Conservation (phyloP, 2,797 vertebrate species). For the Syncerus caffer region DNA sequence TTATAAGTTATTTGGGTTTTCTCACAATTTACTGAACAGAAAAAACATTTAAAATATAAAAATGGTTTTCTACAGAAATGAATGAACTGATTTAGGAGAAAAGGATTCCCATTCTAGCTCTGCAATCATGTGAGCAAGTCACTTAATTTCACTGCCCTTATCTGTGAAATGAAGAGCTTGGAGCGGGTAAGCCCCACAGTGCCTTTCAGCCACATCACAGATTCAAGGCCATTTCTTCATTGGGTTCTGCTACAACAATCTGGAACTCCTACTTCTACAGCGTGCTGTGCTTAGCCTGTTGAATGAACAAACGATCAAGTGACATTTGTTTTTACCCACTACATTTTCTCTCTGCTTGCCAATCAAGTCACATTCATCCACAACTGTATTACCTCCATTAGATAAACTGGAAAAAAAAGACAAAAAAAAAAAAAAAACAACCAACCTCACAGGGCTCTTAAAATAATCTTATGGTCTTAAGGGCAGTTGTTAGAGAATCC, state of each 20-base stretch:
- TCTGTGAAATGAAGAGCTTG: background rate
- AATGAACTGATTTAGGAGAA: background rate
- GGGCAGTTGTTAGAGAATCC: constrained; percentile 71
- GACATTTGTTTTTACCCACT: constrained; percentile 50
- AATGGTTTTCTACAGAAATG: background rate
- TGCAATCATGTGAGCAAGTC: background rate
- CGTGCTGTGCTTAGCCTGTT: background rate
- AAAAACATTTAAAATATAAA: background rate
- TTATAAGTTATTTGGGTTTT: constrained; percentile 8
- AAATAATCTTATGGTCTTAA: constrained; percentile 66
- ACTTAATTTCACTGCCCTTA: background rate
- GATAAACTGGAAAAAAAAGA: constrained; percentile 37
- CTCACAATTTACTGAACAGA: background rate
- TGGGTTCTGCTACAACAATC: background rate
- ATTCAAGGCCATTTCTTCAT: background rate
- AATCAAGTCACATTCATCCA: constrained; percentile 56
- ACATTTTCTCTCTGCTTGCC: constrained; percentile 59
- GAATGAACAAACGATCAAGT: constrained; percentile 46
- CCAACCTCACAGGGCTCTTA: constrained; percentile 10
- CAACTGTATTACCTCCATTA: constrained; percentile 73
- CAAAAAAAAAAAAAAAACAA: rapidly evolving
- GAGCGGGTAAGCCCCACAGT: background rate
- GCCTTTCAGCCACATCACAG: background rate
- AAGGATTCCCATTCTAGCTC: background rate
- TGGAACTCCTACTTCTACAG: background rate